phyloP scores from a whole-genome alignment of 2,797 vertebrate species.

The Characodon lateralis region DNA sequence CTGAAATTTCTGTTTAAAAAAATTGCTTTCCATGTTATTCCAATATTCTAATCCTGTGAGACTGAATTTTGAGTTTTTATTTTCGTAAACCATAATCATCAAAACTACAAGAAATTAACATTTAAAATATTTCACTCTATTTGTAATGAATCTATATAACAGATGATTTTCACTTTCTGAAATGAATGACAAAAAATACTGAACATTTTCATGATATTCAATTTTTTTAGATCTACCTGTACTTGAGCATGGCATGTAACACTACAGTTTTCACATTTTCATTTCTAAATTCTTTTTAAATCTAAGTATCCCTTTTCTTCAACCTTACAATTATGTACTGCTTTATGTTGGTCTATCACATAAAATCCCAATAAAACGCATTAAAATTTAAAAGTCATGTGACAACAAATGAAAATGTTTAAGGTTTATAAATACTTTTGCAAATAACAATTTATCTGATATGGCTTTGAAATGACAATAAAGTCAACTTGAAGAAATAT shows the following conservation, averaged over 20 bases:
- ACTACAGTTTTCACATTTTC: not conserved
- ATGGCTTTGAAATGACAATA: not conserved
- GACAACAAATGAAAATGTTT: not conserved
- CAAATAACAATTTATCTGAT: not conserved
- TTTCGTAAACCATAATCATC: not conserved
- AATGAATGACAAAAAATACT: not conserved
- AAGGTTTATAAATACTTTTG: not conserved
- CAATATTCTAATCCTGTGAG: not conserved
- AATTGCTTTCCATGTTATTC: not conserved
- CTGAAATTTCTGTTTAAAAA: not conserved
- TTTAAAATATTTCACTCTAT: not conserved
- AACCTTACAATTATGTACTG: not conserved
- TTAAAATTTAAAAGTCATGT: not conserved
- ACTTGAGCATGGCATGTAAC: not conserved
- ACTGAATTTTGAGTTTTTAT: not conserved
- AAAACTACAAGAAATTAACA: not conserved
- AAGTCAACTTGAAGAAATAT: conserved; percentile 8
- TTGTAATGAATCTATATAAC: not conserved
- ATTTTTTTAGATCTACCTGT: not conserved
- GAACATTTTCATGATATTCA: not conserved
- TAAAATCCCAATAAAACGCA: not conserved
- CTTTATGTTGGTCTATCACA: not conserved
- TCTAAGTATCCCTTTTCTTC: no score
- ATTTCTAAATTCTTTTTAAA: not conserved
- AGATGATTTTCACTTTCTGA: not conserved